Base-by-base conservation (phyloP, 64 coral and sea anemone species). In the Stichodactyla mertensii region DNA sequence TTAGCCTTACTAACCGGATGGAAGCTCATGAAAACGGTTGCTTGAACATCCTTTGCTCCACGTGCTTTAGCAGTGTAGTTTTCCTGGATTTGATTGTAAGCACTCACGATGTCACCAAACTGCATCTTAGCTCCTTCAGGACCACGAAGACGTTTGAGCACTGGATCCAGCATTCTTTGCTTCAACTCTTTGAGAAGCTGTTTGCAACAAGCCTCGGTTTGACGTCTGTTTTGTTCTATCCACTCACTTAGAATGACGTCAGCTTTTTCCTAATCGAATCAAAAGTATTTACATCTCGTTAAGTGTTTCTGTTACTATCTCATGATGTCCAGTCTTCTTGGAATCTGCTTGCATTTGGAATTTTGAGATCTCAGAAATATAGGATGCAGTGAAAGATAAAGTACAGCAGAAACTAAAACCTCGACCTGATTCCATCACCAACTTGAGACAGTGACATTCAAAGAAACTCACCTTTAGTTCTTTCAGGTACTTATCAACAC, bases 21-120 rank as follows among this genome's bases (percentile, higher is more conserved):
- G 53, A 91, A 88, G 56, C 88, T 88, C 58, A 86, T 87, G 52
- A 95, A 95, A 1, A 95, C 89, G 54, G 71, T 84, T 26, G 93
- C 93, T 67, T 86, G 87, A 8, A 95, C 87, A 84, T 95, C 93
- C 52, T 92, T 85, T 18, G 93, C 93, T 14, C 93, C 93, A 18
- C 69, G 89, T 8, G 89, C 82, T 18, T 86, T 36, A 10, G 45
- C 28, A 16, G 79, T 81, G 78, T 74, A 95, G 12, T 64, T 85
- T 27, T 89, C 82, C 87, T 95, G 89, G 27, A 95, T 88, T 54
- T 85, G 57, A 6, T 53, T 71, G 69, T 91, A 95, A n/a, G 89
- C 90, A 19, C 82, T 86, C 13, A 95, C 87, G 55, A 95, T 89
- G 54, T 95, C 89, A 66, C 85, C 52, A 54, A 92, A 95, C 53